These are phyloP conservation scores for Albula glossodonta DNA, from an alignment of 2,113 vertebrate genomes.

Conservation along the genomic window DNA sequence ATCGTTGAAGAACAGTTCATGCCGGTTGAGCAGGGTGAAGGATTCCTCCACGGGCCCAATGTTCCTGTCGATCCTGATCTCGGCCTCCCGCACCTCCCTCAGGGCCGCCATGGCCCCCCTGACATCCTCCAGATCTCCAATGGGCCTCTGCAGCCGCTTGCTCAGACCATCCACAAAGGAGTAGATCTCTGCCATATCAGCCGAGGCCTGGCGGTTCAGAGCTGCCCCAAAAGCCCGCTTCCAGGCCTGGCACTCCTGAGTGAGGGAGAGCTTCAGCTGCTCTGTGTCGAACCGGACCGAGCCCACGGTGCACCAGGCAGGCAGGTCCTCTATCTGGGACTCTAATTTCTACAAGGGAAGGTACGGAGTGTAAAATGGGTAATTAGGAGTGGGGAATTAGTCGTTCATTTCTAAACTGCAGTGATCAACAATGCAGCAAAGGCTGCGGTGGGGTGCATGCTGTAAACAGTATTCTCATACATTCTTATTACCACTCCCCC, in stretches of 20 bases:
- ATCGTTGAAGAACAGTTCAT: conserved; percentile 69
- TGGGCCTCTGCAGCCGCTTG: conserved; percentile 71
- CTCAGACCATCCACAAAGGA: conserved; percentile 69
- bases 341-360: conserved; percentile 67
- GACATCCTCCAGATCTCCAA: conserved; percentile 76
- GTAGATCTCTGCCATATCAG: conserved; percentile 66
- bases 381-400: neutral
- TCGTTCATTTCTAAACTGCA: conserved; percentile 6
- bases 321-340: conserved; percentile 71
- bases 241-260: conserved; percentile 73
- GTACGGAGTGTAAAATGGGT: neutral
- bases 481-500: too few species aligned
- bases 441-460: too few species aligned
- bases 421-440: neutral
- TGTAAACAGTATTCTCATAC: too few species aligned
- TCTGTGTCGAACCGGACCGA: conserved; percentile 67
- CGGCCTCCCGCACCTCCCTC: conserved; percentile 72
- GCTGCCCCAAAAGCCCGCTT: conserved; percentile 72
- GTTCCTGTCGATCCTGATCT: conserved; percentile 68
- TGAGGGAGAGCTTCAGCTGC: conserved; percentile 70
- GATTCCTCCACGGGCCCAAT: conserved; percentile 79
- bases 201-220: conserved; percentile 67
- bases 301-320: conserved; percentile 54
- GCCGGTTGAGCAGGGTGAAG: conserved; percentile 72
- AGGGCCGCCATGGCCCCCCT: conserved; percentile 71